Conservation (phyloP, 2,113 vertebrate genomes). For the Chloebia gouldiae region DNA sequence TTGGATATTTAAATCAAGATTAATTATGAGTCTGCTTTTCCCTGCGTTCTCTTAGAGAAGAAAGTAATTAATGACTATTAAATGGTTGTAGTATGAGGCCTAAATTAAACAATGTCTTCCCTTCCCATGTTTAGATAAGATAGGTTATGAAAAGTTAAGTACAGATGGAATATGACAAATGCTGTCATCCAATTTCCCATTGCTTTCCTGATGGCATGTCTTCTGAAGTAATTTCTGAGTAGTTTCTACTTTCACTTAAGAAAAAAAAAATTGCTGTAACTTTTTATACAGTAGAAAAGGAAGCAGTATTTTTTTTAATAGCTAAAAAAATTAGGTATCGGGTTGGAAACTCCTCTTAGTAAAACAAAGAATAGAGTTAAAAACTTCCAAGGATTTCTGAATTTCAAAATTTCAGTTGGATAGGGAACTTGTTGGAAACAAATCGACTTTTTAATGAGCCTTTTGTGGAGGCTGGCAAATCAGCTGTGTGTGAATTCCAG, state of each 20-base stretch:
- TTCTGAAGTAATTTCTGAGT: background rate
- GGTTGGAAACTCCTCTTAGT: background rate
- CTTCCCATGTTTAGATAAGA: constrained; percentile 49
- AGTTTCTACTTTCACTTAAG: background rate
- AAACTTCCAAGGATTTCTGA: background rate
- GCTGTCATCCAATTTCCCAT: background rate
- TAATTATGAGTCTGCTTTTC: background rate
- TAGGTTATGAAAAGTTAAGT: constrained; percentile 38
- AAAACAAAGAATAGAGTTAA: background rate
- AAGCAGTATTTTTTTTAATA: background rate
- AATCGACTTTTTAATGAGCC: background rate
- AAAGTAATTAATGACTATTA: constrained; percentile 47
- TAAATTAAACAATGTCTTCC: constrained; percentile 39
- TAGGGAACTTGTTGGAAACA: background rate
- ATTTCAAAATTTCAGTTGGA: background rate
- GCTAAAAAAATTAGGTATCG: background rate
- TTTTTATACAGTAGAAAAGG: background rate
- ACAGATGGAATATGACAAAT: constrained; percentile 42
- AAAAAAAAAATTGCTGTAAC: background rate
- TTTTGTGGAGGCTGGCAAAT: background rate
- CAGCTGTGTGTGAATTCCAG: constrained; percentile 25
- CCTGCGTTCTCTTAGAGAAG: background rate
- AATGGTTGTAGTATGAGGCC: background rate
- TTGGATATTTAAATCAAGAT: background rate
- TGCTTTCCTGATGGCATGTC: background rate